Conservation (phyloP, 1,140 invertebrate species). For the Drosophila truncata region DNA sequence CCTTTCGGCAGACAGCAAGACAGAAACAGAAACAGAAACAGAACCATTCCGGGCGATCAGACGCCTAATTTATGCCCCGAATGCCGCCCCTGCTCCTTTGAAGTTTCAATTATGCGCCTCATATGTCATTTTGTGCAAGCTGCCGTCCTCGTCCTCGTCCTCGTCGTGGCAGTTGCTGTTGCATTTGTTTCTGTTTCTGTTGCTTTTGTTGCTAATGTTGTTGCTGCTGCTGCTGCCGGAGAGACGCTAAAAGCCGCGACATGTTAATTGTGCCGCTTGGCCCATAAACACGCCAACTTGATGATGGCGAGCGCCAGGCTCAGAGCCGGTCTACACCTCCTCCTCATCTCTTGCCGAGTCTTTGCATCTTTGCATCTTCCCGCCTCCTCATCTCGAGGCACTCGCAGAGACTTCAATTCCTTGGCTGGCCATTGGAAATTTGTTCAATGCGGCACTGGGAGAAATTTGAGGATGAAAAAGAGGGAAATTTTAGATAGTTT, state of each 20-base stretch:
- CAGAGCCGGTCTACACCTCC: constrained; percentile 29
- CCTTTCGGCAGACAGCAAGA: constrained; percentile 51
- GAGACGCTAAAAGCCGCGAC: constrained; percentile 83
- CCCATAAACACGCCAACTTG: constrained; percentile 84
- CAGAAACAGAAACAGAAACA: constrained; percentile 36
- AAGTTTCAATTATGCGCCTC: constrained; percentile 85
- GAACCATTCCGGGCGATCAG: constrained; percentile 62
- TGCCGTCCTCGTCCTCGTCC: constrained; percentile 33
- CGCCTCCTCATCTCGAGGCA: background rate
- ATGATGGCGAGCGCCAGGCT: constrained; percentile 83
- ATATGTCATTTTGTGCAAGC: constrained; percentile 84
- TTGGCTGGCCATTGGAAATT: constrained; percentile 22
- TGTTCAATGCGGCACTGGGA: constrained; percentile 1
- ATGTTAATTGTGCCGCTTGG: constrained; percentile 84
- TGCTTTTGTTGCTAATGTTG: constrained; percentile 15
- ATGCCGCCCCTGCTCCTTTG: constrained; percentile 76
- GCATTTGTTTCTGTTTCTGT: constrained; percentile 19
- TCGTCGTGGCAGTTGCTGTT: constrained; percentile 21
- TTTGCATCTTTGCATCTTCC: background rate
- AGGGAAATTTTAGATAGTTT: background rate
- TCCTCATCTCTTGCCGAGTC: background rate
- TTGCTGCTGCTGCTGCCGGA: constrained; percentile 26
- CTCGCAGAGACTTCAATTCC: constrained; percentile 10
- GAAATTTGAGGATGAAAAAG: background rate
- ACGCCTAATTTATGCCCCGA: constrained; percentile 80